A percentile compares a stretch with the other conserved stretches of the same genome.
Evolutionary conservation across 2,113 vertebrate species (phyloP).

Genomic region (Platysternon megacephalum): DNA sequence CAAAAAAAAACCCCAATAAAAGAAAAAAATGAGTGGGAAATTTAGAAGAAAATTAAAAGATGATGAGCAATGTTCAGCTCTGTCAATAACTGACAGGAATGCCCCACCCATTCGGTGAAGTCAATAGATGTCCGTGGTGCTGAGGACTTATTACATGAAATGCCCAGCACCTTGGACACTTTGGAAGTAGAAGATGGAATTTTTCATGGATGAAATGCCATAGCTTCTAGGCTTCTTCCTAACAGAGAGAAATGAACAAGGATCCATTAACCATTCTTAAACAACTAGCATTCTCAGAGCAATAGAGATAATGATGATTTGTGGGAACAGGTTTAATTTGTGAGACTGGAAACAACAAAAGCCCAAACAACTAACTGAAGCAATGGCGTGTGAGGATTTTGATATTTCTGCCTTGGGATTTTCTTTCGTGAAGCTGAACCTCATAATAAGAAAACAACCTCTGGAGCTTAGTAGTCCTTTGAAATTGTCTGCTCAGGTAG

Average conservation of each 20-base stretch:
- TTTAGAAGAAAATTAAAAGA: background rate
- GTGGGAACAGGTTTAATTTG: background rate
- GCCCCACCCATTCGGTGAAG: background rate
- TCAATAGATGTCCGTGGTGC: background rate
- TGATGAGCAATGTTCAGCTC: background rate
- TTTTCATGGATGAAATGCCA: background rate
- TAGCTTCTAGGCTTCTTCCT: background rate
- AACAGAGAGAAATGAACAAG: conserved; percentile 19
- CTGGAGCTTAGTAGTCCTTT: conserved; percentile 23
- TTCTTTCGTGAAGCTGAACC: conserved; percentile 24
- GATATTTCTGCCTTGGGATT: background rate
- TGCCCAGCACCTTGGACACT: background rate
- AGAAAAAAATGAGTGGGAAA: too few species aligned
- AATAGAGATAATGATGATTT: background rate
- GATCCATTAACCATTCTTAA: background rate
- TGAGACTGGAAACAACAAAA: background rate
- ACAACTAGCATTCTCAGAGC: background rate
- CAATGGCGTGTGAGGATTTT: too few species aligned
- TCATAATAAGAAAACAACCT: conserved; percentile 25
- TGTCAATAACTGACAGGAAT: background rate
- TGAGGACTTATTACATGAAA: background rate
- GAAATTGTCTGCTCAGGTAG: conserved; percentile 16
- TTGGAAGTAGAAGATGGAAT: background rate
- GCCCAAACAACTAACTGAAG: background rate
- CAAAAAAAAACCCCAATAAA: too few species aligned